Base-by-base conservation (phyloP, 2,888 invertebrate species). In the Ichneumon xanthorius region DNA sequence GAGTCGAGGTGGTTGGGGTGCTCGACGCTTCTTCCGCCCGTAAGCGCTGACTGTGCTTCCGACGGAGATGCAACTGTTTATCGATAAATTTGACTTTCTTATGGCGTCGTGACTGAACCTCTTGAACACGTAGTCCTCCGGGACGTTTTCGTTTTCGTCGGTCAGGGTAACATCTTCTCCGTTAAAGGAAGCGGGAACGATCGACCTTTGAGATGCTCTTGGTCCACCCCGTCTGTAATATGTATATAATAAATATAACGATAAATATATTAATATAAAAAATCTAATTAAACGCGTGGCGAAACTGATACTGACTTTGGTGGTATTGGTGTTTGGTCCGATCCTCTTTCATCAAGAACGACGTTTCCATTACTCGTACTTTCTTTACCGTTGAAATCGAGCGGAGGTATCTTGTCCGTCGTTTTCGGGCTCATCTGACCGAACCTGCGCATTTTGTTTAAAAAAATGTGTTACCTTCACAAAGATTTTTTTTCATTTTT, bases 11-110 rank as follows among this genome's bases (percentile, higher is more conserved):
- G 96, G 96, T 72, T 95, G 95, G 0, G 96, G 96, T 0, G 96
- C 96, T 85, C 95, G 95, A 87, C 96, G 95, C 93, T 96, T 96
- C 94, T 96, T 96, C 45, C 96, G 95, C 16, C 95, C 93, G 50
- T 95, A 95, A 50, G 95, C 94, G 71, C 95, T 95, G 65, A 95
- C 94, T 0, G 95, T 95, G 78, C 93, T 93, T 0, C 89, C 91
- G 61, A 92, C 83, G 84, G 89, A 92, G 19, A 91, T 84, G 80
- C 93, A 93, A 81, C 93, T 93, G 68, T 93, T 93, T 78, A 93
- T 93, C 6, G 93, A 93, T 67, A 93, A 88, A 88, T 93, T 93
- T 6, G 93, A 93, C 86, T 89, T 90, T 61, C 93, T 90, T 33
- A 91, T 91, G 16, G 92, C 89, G 58, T 92, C 93, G 50, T 91